Evolutionary conservation across 2,113 vertebrate species (phyloP).

Genomic region (Elephas maximus): DNA sequence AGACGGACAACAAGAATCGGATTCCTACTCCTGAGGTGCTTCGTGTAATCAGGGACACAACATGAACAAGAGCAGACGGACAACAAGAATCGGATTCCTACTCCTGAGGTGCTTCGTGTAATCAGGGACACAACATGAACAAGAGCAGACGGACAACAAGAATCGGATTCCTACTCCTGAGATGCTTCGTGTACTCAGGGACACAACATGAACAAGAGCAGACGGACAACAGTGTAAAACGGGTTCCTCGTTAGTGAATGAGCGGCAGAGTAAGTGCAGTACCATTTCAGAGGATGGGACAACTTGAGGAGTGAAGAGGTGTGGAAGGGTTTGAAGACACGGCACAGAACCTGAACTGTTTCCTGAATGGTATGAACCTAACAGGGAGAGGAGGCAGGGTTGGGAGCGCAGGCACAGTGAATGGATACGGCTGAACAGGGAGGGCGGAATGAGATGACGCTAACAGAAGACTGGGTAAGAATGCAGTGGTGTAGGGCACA

Average conservation of each 20-base stretch:
- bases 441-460: too few species aligned
- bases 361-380: neutral
- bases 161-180: neutral
- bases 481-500: fast-evolving
- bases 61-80: neutral
- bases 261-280: too few species aligned
- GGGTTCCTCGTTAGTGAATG: neutral
- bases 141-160: neutral
- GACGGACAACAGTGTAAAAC: neutral
- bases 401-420: neutral
- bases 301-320: neutral
- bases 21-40: neutral
- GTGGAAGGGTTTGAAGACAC: neutral
- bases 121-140: neutral
- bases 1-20: neutral
- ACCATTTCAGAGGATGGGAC: neutral
- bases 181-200: neutral
- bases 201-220: neutral
- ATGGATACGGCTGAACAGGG: neutral
- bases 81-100: neutral
- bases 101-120: neutral
- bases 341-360: neutral
- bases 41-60: neutral
- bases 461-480: neutral
- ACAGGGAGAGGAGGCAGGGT: neutral